These are phyloP conservation scores for Pantala flavescens DNA, from an alignment of 1,140 invertebrate genomes.

Conservation along the genomic window DNA sequence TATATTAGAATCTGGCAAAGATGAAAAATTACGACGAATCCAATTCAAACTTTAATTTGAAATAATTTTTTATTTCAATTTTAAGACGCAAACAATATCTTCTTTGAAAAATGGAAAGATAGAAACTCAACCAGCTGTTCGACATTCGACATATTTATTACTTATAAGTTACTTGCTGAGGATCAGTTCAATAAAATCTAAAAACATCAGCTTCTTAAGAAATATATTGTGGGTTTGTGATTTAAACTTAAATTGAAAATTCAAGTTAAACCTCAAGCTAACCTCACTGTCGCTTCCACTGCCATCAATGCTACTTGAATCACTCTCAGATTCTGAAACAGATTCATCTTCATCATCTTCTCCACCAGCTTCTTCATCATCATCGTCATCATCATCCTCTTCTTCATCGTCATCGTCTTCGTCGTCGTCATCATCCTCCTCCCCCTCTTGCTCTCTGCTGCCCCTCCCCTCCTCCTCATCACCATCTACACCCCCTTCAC, in stretches of 20 bases:
- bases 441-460: conserved; percentile 17
- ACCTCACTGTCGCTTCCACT: conserved; percentile 21
- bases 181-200: too few species aligned
- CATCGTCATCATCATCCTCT: neutral
- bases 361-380: conserved; percentile 18
- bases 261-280: neutral
- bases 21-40: too few species aligned
- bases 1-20: conserved; percentile 35
- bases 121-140: too few species aligned
- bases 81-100: too few species aligned
- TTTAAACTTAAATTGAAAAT: too few species aligned
- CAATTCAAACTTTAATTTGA: too few species aligned
- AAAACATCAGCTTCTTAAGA: too few species aligned
- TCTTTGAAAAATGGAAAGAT: too few species aligned
- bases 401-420: conserved; percentile 16
- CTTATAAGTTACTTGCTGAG: too few species aligned
- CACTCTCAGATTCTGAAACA: conserved; percentile 22
- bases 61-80: too few species aligned
- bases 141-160: too few species aligned
- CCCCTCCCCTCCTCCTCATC: conserved; percentile 20
- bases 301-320: conserved; percentile 17
- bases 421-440: conserved; percentile 18
- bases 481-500: neutral
- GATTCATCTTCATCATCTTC: conserved; percentile 23
- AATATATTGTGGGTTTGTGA: too few species aligned